These are phyloP conservation scores for honey bee (Apis mellifera) DNA, from an alignment of 1,140 invertebrate species.

Conservation along the genomic window DNA sequence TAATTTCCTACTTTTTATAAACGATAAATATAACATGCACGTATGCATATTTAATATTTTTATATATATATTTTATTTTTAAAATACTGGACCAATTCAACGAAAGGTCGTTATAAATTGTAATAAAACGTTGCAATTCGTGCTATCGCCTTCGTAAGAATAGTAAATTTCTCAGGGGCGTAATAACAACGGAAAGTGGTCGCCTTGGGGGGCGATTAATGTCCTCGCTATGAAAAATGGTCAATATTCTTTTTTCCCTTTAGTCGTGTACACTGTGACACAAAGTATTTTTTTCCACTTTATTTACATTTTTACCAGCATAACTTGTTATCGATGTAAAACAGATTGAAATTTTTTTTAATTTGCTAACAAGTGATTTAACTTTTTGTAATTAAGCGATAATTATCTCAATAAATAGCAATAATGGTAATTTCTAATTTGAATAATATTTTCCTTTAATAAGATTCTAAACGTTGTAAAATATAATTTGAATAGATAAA, in stretches of 20 bases:
- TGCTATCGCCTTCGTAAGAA: slow-evolving; percentile 55
- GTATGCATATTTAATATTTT: not conserved
- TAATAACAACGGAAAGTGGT: slow-evolving; percentile 46
- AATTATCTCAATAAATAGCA: not conserved
- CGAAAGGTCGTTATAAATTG: slow-evolving; percentile 31
- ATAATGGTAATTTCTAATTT: no score
- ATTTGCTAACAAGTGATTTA: not conserved
- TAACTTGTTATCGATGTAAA: not conserved
- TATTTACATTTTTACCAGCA: not conserved
- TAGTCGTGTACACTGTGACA: not conserved
- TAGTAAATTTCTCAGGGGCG: slow-evolving; percentile 60
- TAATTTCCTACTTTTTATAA: not conserved
- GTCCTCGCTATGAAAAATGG: slow-evolving; percentile 43
- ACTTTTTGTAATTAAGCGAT: no score
- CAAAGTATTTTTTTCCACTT: not conserved
- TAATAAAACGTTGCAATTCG: slow-evolving; percentile 50
- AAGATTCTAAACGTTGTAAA: no score
- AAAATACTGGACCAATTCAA: slow-evolving; percentile 42
- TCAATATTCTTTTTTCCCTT: slow-evolving; percentile 25
- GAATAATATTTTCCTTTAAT: no score
- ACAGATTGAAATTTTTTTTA: not conserved
- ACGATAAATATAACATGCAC: not conserved
- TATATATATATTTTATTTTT: slow-evolving; percentile 34
- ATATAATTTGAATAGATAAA: no score
- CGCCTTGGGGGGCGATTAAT: slow-evolving; percentile 49